Conservation (phyloP, 2,888 invertebrate genomes). For the Reticulitermes lucifugus region DNA sequence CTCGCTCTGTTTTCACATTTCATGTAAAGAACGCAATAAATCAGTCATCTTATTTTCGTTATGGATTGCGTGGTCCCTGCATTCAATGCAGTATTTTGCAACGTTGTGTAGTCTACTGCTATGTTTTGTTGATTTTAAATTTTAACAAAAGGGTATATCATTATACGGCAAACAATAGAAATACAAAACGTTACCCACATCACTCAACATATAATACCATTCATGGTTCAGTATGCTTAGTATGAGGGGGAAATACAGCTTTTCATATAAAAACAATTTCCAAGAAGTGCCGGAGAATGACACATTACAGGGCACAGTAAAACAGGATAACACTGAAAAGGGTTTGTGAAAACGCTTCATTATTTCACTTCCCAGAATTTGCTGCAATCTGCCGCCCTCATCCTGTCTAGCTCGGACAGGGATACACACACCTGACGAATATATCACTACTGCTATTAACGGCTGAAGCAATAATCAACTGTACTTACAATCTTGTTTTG, state of each 20-base stretch:
- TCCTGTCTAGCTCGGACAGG: conserved; percentile 1
- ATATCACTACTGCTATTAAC: too few relatives aligned
- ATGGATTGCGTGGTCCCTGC: too few relatives aligned
- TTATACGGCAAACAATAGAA: neutral
- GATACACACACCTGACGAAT: neutral
- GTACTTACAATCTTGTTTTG: too few relatives aligned
- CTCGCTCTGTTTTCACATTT: too few relatives aligned
- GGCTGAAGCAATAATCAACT: too few relatives aligned
- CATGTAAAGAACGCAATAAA: too few relatives aligned
- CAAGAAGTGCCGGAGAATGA: conserved; percentile 16
- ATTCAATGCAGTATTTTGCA: too few relatives aligned
- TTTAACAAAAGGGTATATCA: too few relatives aligned
- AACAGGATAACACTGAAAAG: neutral
- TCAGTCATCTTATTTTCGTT: too few relatives aligned
- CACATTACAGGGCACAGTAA: neutral
- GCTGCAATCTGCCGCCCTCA: conserved; percentile 3
- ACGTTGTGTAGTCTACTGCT: too few relatives aligned
- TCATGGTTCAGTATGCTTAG: neutral
- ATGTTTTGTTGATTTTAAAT: too few relatives aligned
- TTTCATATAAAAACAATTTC: conserved; percentile 24
- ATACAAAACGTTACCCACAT: neutral
- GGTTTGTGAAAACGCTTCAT: conserved; percentile 11
- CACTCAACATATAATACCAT: neutral
- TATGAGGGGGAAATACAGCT: neutral
- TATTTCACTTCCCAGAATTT: conserved; percentile 13